These are phyloP conservation scores for Heliornis fulica DNA, from an alignment of 2,113 vertebrate genomes.

Conservation along the genomic window DNA sequence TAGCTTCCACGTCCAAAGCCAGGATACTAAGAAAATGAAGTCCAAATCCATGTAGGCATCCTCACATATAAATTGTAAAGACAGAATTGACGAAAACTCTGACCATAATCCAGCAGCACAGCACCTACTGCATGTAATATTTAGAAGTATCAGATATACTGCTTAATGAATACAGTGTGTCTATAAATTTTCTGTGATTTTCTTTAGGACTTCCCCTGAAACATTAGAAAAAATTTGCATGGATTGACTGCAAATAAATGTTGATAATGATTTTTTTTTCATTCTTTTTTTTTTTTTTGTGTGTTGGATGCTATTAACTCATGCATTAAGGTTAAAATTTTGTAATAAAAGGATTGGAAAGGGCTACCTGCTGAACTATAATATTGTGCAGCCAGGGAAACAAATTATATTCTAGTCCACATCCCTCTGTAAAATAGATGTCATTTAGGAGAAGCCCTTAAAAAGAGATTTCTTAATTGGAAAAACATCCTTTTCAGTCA, in stretches of 20 bases:
- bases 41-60: neutral
- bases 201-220: neutral
- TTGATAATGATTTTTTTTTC: neutral
- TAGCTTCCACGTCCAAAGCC: too few relatives aligned
- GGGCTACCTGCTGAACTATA: neutral
- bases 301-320: neutral
- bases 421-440: conserved; percentile 59
- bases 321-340: neutral
- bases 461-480: conserved; percentile 69
- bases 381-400: neutral
- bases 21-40: neutral
- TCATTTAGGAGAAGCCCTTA: conserved; percentile 66
- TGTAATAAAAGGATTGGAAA: neutral
- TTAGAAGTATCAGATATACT: neutral
- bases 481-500: conserved; percentile 70
- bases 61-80: neutral
- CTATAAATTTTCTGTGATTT: neutral
- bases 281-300: neutral
- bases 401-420: conserved; percentile 24
- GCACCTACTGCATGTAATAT: neutral
- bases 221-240: neutral
- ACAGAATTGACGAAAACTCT: neutral
- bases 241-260: neutral
- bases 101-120: neutral
- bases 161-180: neutral